Percentiles rank a stretch among this genome's conserved stretches.
phyloP scores from a whole-genome alignment of 2,113 vertebrate genomes.

The Bambusicola thoracicus region DNA sequence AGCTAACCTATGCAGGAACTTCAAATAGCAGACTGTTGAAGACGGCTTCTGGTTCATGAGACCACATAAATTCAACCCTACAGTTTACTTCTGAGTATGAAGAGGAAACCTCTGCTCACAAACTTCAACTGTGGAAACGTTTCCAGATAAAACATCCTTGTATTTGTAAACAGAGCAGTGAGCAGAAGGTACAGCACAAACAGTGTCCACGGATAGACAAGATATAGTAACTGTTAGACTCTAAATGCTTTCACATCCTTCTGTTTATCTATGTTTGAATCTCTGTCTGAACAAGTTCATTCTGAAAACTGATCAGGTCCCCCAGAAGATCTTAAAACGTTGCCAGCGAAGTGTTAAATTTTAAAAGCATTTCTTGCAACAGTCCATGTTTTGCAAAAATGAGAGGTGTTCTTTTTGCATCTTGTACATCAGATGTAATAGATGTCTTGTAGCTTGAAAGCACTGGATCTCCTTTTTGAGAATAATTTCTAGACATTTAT shows the following conservation, averaged over 20 bases:
- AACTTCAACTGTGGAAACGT: background rate
- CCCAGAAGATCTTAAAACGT: background rate
- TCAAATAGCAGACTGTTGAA: background rate
- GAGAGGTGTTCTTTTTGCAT: background rate
- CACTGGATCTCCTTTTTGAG: background rate
- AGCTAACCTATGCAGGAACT: background rate
- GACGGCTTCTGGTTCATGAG: background rate
- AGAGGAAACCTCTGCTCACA: background rate
- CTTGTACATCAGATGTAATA: background rate
- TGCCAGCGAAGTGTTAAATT: background rate
- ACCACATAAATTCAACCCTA: background rate
- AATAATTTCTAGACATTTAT: background rate
- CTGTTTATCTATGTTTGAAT: background rate
- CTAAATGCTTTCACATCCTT: background rate
- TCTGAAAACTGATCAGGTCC: background rate
- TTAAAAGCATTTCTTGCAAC: slow-evolving; percentile 17
- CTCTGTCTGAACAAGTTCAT: background rate
- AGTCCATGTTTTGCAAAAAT: background rate
- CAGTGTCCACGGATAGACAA: background rate
- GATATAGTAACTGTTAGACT: background rate
- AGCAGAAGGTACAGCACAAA: background rate
- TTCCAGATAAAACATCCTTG: background rate
- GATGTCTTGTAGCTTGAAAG: background rate
- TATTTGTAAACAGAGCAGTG: background rate
- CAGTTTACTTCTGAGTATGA: background rate